A percentile compares a stretch with the other conserved stretches of the same genome.
phyloP scores from a whole-genome alignment of 2,113 vertebrate species.

The Thinocorus orbignyianus region DNA sequence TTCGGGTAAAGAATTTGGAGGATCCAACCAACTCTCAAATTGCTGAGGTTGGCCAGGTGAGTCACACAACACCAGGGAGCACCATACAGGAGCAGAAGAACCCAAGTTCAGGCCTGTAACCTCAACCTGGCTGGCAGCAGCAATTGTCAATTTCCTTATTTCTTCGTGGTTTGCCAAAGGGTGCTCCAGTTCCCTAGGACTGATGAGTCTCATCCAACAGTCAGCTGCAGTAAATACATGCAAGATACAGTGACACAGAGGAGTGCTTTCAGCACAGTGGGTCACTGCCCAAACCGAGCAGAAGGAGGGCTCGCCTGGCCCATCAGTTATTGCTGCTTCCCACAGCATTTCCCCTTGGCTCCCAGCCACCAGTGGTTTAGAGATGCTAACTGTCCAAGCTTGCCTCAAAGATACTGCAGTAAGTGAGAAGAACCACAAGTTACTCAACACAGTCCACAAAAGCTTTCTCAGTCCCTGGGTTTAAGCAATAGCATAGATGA shows the following conservation, averaged over 20 bases:
- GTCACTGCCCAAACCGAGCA: neutral
- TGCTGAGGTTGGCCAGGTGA: neutral
- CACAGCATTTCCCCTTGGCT: neutral
- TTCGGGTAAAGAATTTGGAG: neutral
- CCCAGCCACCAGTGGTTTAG: neutral
- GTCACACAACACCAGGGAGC: fast-evolving
- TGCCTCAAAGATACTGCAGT: neutral
- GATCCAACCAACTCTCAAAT: neutral
- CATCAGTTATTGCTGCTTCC: neutral
- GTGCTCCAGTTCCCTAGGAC: neutral
- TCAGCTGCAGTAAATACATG: fast-evolving
- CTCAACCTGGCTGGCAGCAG: neutral
- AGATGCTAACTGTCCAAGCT: neutral
- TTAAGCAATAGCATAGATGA: neutral
- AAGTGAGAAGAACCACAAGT: neutral
- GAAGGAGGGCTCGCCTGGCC: neutral
- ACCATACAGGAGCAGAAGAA: neutral
- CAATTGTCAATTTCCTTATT: neutral
- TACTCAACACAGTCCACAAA: neutral
- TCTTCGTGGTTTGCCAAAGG: neutral
- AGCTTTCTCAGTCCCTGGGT: neutral
- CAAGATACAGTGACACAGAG: fast-evolving
- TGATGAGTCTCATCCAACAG: neutral
- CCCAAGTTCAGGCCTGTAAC: fast-evolving
- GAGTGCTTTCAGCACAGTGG: neutral